A percentile compares a stretch with the other conserved stretches of the same genome.
These are phyloP conservation scores for Tauraco hartlaubi DNA, from an alignment of 2,797 vertebrate species.

Conservation along the genomic window DNA sequence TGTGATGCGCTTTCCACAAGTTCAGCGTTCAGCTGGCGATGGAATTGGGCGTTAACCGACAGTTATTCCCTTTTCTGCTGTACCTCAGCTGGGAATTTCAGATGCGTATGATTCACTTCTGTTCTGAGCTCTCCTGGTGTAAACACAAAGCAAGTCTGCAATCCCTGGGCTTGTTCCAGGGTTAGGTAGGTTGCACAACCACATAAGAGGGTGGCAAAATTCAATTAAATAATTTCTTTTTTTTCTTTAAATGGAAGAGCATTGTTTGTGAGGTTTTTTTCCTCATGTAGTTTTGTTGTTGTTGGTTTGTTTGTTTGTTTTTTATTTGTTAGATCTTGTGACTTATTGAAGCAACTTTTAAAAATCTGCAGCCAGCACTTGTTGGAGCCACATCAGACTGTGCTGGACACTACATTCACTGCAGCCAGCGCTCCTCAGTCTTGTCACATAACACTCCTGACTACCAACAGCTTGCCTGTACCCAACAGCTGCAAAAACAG, in stretches of 20 bases:
- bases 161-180: rapidly evolving
- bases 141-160: neutral
- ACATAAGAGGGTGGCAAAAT: neutral
- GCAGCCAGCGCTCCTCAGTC: neutral
- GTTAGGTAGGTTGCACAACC: neutral
- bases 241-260: neutral
- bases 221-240: neutral
- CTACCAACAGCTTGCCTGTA: rapidly evolving
- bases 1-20: neutral
- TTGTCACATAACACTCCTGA: rapidly evolving
- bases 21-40: neutral
- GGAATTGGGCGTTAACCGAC: neutral
- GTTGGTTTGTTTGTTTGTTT: neutral
- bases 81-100: neutral
- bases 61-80: neutral
- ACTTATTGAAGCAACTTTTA: neutral
- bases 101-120: neutral
- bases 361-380: neutral
- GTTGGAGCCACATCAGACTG: neutral
- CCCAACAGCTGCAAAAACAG: neutral
- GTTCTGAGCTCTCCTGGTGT: neutral
- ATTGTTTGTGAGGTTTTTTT: too few relatives aligned
- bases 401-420: neutral
- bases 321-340: neutral
- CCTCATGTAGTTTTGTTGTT: neutral